Conservation (phyloP, 2,797 vertebrate genomes). For the Mormyrus hasselquistii region DNA sequence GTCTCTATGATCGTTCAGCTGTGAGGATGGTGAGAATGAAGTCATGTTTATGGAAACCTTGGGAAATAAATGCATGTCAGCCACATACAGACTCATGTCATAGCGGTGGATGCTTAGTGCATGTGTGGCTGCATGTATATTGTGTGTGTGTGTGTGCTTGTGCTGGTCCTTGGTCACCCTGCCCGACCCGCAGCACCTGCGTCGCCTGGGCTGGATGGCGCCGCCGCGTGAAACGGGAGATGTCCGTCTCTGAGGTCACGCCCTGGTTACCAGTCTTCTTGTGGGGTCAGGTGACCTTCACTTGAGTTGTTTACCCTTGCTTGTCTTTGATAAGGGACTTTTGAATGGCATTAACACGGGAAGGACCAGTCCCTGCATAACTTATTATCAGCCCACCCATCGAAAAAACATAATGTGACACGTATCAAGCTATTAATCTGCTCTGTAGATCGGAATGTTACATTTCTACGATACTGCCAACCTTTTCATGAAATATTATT, state of each 20-base stretch:
- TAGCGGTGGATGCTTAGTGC: not conserved
- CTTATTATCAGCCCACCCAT: not conserved
- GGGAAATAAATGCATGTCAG: not conserved
- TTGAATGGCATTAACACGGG: not conserved
- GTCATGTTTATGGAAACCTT: not conserved
- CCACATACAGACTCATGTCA: not conserved
- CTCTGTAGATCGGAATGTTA: not conserved
- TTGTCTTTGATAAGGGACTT: conserved; percentile 33
- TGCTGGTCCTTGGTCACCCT: not conserved
- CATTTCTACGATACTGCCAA: not conserved
- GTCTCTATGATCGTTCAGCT: not conserved
- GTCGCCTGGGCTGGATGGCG: not conserved
- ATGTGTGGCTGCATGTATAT: not conserved
- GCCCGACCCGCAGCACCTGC: not conserved
- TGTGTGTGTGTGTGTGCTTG: not conserved
- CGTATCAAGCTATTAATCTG: not conserved
- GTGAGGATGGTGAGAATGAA: conserved; percentile 26
- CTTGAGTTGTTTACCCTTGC: conserved; percentile 64
- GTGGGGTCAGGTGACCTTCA: conserved; percentile 53
- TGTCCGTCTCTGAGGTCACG: conserved; percentile 56
- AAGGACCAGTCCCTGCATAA: not conserved
- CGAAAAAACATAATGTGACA: not conserved
- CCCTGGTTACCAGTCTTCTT: conserved; percentile 58
- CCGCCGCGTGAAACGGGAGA: conserved; percentile 52
- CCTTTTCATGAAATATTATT: not conserved